A percentile compares a stretch with the other conserved stretches of the same genome.
Evolutionary conservation across 2,113 vertebrate genomes (phyloP).

Genomic region (Semnornis frantzii): DNA sequence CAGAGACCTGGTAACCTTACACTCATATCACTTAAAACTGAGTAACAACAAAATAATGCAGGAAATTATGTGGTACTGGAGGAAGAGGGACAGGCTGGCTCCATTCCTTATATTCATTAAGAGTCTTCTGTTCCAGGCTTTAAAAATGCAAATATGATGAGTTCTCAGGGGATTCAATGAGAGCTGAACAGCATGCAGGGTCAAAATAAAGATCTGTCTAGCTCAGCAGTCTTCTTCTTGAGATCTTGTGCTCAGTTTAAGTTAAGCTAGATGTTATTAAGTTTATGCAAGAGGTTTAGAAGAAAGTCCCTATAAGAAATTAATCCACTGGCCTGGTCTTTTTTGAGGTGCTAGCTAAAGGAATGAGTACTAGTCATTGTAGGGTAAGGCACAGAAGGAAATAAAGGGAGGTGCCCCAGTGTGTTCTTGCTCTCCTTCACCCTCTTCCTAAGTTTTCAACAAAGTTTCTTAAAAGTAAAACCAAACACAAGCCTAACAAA

Average conservation of each 20-base stretch:
- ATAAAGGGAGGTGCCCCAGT: neutral
- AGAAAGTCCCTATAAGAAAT: neutral
- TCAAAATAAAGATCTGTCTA: neutral
- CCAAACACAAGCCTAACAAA: neutral
- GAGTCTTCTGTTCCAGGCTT: neutral
- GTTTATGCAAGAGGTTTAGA: neutral
- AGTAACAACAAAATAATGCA: neutral
- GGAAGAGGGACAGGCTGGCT: neutral
- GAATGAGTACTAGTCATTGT: neutral
- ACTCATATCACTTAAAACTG: neutral
- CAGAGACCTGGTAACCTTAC: neutral
- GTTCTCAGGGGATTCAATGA: neutral
- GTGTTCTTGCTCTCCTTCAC: neutral
- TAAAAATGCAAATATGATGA: neutral
- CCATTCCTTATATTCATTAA: neutral
- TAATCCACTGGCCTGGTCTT: neutral
- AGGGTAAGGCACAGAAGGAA: neutral
- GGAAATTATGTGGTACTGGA: neutral
- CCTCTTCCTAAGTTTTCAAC: neutral
- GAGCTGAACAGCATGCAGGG: neutral
- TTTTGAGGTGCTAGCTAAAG: neutral
- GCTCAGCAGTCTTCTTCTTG: neutral
- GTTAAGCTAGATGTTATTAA: neutral
- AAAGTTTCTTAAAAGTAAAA: neutral
- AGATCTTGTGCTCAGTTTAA: neutral